phyloP scores from a whole-genome alignment of 2,113 vertebrate genomes.

The Cyanoramphus novaezelandiae region DNA sequence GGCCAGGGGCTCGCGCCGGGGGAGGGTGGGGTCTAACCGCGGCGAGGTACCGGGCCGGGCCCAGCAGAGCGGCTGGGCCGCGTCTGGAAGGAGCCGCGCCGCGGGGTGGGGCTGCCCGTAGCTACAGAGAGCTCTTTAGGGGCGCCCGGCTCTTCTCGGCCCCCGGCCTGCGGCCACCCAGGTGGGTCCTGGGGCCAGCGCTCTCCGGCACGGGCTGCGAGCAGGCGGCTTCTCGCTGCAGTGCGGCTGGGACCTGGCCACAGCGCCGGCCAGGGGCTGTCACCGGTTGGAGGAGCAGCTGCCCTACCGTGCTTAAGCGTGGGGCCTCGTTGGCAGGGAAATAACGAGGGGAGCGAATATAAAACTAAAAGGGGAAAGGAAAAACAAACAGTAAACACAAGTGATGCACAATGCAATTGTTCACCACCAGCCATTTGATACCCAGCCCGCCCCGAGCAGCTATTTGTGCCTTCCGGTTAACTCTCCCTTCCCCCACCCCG shows the following conservation, averaged over 20 bases:
- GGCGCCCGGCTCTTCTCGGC: not conserved
- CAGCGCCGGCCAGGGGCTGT: too few species aligned
- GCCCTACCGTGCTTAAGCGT: not conserved
- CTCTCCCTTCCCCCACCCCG: too few species aligned
- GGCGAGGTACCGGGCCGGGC: not conserved
- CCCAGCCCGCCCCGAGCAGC: too few species aligned
- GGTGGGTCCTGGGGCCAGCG: too few species aligned
- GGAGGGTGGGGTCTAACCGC: too few species aligned
- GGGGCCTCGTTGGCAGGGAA: not conserved
- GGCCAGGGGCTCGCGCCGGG: too few species aligned
- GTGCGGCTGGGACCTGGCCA: too few species aligned
- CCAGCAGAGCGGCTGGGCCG: not conserved
- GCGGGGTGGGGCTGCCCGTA: too few species aligned
- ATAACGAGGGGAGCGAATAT: not conserved
- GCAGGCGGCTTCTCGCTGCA: too few species aligned
- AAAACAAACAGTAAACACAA: not conserved
- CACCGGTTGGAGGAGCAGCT: not conserved
- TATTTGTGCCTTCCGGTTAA: not conserved
- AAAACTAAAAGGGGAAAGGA: not conserved
- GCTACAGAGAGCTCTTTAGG: not conserved
- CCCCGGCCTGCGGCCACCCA: not conserved
- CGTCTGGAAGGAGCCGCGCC: too few species aligned
- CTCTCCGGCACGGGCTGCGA: too few species aligned
- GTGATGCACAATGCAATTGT: not conserved
- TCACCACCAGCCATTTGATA: not conserved